These are phyloP conservation scores for Dendrolimus pini DNA, from an alignment of 2,888 invertebrate species.

Conservation along the genomic window DNA sequence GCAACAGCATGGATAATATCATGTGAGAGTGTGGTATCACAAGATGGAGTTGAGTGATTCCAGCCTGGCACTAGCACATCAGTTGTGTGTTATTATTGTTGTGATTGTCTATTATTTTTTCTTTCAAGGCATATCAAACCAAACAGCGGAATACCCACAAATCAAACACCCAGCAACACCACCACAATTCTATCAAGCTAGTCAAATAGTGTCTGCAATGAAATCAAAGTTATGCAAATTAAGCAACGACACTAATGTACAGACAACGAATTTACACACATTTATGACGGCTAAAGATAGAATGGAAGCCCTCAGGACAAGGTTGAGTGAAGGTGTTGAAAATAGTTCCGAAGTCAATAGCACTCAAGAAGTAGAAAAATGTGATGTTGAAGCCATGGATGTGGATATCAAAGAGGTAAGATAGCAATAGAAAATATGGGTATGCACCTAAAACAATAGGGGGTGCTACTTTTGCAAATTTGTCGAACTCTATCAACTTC, in stretches of 20 bases:
- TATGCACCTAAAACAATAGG: too few species aligned
- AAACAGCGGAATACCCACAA: conserved; percentile 57
- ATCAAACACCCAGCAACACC: conserved; percentile 64
- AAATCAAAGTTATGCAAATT: conserved; percentile 58
- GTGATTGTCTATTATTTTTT: neutral
- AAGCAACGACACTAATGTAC: conserved; percentile 25
- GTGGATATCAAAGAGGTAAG: conserved; percentile 53
- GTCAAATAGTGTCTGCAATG: conserved; percentile 60
- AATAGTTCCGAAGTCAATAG: conserved; percentile 10
- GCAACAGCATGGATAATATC: too few species aligned
- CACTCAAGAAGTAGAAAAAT: conserved; percentile 16
- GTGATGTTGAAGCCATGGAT: conserved; percentile 48
- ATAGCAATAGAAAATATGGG: too few species aligned
- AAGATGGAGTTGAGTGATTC: too few species aligned
- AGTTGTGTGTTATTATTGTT: too few species aligned
- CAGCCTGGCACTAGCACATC: too few species aligned
- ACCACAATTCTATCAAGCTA: conserved; percentile 67
- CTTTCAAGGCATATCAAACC: conserved; percentile 38
- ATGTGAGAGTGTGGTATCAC: too few species aligned
- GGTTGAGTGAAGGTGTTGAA: conserved; percentile 30
- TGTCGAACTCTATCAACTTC: too few species aligned
- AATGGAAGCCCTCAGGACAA: conserved; percentile 37
- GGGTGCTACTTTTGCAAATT: too few species aligned
- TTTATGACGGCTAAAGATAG: conserved; percentile 44
- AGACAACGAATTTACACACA: conserved; percentile 14